phyloP scores from a whole-genome alignment of 2,113 vertebrate genomes.

The Oncorhynchus tshawytscha region DNA sequence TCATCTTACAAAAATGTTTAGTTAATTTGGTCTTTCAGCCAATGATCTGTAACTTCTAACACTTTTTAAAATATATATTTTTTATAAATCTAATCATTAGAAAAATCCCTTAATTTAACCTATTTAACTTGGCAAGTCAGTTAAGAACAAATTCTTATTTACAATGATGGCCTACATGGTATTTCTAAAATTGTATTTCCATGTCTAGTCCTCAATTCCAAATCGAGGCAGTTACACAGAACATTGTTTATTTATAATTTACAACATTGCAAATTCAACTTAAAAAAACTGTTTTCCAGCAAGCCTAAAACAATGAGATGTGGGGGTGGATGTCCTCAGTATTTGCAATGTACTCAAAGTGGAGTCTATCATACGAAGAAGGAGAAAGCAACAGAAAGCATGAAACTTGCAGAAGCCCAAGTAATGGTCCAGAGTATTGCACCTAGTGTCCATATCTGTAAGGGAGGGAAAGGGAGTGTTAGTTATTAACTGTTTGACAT shows the following conservation, averaged over 20 bases:
- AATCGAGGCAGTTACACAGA: constrained; percentile 14
- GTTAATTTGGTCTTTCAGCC: background rate
- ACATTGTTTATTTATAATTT: constrained; percentile 58
- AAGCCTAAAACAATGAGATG: constrained; percentile 46
- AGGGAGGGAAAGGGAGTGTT: background rate
- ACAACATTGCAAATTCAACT: constrained; percentile 35
- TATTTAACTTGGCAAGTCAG: too few species aligned
- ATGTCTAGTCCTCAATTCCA: background rate
- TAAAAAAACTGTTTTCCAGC: constrained; percentile 21
- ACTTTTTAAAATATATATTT: too few species aligned
- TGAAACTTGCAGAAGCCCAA: constrained; percentile 15
- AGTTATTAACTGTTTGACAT: background rate
- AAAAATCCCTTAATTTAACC: too few species aligned
- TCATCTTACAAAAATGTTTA: background rate
- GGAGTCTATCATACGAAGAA: background rate
- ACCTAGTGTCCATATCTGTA: constrained; percentile 74
- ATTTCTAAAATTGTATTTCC: too few species aligned
- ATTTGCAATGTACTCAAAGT: background rate
- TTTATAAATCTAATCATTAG: too few species aligned
- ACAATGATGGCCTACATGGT: too few species aligned
- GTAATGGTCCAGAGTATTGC: constrained; percentile 2
- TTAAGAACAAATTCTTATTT: too few species aligned
- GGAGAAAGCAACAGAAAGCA: constrained; percentile 3
- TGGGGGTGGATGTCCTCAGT: background rate
- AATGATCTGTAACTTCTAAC: too few species aligned